These are phyloP conservation scores for Florisuga fusca DNA, from an alignment of 2,797 vertebrate species.

Conservation along the genomic window DNA sequence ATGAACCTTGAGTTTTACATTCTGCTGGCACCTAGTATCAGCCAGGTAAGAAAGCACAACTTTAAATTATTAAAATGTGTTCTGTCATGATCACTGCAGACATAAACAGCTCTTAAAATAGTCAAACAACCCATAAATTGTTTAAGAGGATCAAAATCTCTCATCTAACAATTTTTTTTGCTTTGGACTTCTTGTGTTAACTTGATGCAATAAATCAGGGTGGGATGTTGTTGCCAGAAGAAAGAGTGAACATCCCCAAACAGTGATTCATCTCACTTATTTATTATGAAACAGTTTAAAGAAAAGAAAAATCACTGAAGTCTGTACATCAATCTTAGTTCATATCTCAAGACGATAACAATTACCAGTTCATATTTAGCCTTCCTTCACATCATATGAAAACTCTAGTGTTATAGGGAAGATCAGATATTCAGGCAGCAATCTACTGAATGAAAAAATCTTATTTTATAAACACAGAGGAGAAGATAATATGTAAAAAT, in stretches of 20 bases:
- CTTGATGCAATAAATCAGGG: fast-evolving
- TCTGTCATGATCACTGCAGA: not conserved
- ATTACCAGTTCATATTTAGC: not conserved
- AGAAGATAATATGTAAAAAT: not conserved
- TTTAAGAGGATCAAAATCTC: not conserved
- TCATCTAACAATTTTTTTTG: not conserved
- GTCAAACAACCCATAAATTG: not conserved
- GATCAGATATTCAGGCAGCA: not conserved
- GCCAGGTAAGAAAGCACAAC: not conserved
- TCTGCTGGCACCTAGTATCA: not conserved
- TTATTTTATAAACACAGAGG: not conserved
- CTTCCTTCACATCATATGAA: not conserved
- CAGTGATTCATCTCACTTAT: not conserved
- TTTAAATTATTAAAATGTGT: not conserved
- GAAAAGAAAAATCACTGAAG: not conserved
- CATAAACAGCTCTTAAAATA: not conserved
- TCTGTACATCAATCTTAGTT: not conserved
- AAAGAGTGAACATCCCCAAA: not conserved
- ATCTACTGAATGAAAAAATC: not conserved
- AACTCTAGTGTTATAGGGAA: not conserved
- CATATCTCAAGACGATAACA: not conserved
- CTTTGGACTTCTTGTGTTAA: not conserved
- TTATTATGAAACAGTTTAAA: not conserved
- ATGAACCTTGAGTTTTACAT: not conserved
- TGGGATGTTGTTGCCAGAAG: not conserved